Conservation (phyloP, 2,797 vertebrate species). For the Pangasius sanitwongsei region DNA sequence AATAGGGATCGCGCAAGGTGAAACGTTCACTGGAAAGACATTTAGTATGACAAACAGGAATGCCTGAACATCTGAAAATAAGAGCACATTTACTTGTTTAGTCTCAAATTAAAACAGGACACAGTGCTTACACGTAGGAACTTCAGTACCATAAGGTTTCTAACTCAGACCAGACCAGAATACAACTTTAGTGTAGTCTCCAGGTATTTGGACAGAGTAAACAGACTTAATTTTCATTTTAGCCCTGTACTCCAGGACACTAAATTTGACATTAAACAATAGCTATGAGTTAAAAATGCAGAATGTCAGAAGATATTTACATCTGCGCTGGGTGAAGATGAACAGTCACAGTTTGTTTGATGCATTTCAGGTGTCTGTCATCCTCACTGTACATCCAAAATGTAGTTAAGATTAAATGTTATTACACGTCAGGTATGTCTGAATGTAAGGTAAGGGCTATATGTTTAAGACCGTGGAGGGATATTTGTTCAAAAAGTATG, state of each 20-base stretch:
- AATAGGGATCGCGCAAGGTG: background rate
- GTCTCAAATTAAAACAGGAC: slow-evolving; percentile 9
- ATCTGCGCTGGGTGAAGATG: background rate
- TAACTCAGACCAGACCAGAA: background rate
- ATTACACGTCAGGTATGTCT: background rate
- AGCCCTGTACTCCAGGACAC: background rate
- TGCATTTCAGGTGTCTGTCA: background rate
- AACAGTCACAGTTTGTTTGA: background rate
- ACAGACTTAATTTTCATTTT: background rate
- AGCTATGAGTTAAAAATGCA: background rate
- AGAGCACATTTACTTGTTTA: slow-evolving; percentile 13
- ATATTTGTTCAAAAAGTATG: background rate
- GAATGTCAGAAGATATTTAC: background rate
- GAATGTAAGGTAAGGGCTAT: background rate
- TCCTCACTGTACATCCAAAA: background rate
- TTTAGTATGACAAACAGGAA: background rate
- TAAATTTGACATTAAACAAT: background rate
- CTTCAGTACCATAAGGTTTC: background rate
- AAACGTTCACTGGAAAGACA: slow-evolving; percentile 6
- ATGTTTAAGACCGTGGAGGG: background rate
- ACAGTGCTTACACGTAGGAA: background rate
- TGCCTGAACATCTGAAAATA: slow-evolving; percentile 5
- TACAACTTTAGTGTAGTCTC: background rate
- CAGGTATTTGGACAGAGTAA: slow-evolving; percentile 5
- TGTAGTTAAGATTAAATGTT: background rate